Conservation (phyloP, 1,140 invertebrate genomes). For the Meloidogyne floridensis region DNA sequence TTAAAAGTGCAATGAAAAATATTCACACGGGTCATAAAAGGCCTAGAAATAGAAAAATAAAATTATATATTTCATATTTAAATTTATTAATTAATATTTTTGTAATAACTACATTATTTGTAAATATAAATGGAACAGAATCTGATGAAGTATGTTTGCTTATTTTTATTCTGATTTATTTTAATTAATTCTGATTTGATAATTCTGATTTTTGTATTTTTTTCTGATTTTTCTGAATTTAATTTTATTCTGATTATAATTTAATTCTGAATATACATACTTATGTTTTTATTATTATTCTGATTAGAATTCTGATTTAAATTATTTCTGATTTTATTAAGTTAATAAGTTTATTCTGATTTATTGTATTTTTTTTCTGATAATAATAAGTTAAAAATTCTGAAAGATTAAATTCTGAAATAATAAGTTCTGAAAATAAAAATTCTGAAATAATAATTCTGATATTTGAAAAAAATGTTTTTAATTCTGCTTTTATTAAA, state of each 20-base stretch:
- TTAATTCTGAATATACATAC: too few species aligned
- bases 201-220: neutral
- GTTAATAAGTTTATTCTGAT: too few species aligned
- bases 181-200: neutral
- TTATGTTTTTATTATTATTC: neutral
- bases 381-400: too few species aligned
- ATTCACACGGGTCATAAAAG: neutral
- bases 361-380: too few species aligned
- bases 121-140: neutral
- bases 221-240: too few species aligned
- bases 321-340: neutral
- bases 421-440: too few species aligned
- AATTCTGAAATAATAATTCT: too few species aligned
- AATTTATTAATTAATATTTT: neutral
- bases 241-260: too few species aligned
- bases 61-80: neutral
- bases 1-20: neutral
- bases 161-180: neutral
- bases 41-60: conserved; percentile 15
- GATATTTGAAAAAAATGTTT: too few species aligned
- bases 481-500: too few species aligned
- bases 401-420: too few species aligned
- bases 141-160: neutral
- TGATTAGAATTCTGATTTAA: neutral
- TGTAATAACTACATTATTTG: neutral